Percentiles rank a stretch among this genome's conserved stretches.
phyloP scores from a whole-genome alignment of 2,888 invertebrate genomes.

The Encarsia formosa region DNA sequence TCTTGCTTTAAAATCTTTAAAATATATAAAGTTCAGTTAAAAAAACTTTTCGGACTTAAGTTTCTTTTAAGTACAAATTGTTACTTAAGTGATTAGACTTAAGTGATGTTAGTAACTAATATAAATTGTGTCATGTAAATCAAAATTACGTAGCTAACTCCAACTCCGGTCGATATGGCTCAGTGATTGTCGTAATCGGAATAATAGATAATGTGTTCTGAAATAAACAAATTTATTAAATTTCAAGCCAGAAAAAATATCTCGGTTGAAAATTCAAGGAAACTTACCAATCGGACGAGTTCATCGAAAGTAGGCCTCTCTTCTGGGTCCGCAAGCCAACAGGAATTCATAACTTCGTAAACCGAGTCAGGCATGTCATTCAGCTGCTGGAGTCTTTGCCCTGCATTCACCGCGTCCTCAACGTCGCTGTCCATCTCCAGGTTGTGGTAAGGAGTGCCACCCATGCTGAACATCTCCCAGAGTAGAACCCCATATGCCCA shows the following conservation, averaged over 20 bases:
- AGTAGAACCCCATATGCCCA: conserved; percentile 80
- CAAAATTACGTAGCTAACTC: too few species aligned
- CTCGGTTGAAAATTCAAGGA: neutral
- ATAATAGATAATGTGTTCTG: conserved; percentile 48
- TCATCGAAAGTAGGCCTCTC: conserved; percentile 72
- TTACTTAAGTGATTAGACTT: neutral
- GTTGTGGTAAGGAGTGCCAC: conserved; percentile 73
- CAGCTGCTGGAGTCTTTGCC: conserved; percentile 70
- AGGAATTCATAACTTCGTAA: conserved; percentile 77
- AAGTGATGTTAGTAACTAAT: neutral
- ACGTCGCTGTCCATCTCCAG: conserved; percentile 60
- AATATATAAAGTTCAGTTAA: conserved; percentile 1
- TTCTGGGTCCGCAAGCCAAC: conserved; percentile 79
- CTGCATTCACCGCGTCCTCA: conserved; percentile 57
- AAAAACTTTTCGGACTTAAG: conserved; percentile 13
- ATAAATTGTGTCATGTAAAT: too few species aligned
- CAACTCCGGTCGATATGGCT: conserved; percentile 45
- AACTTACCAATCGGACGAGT: conserved; percentile 53
- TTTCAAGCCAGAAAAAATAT: too few species aligned
- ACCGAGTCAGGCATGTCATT: conserved; percentile 72
- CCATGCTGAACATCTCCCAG: conserved; percentile 79
- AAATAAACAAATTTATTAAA: conserved; percentile 21
- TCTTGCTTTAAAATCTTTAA: conserved; percentile 4
- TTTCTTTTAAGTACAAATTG: conserved; percentile 15
- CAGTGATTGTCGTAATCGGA: conserved; percentile 48